Conservation (phyloP, 1,140 invertebrate genomes). For the Bombus sylvicola region DNA sequence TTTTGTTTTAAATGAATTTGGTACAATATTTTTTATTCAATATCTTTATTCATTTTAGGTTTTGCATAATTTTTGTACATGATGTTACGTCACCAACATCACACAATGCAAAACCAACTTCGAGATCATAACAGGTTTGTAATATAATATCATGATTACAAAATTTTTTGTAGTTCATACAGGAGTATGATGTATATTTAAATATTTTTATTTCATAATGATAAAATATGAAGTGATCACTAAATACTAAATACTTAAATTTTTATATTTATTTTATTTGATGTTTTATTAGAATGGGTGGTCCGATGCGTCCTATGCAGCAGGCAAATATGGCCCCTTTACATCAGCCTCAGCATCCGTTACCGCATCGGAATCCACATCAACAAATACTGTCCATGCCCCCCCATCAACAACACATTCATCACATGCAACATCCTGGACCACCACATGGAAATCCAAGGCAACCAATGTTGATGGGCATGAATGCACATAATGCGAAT, state of each 20-base stretch:
- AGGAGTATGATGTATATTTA: no score
- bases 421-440: slow-evolving; percentile 80
- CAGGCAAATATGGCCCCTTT: slow-evolving; percentile 80
- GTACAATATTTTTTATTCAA: neutral
- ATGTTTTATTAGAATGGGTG: slow-evolving; percentile 74
- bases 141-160: neutral
- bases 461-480: slow-evolving; percentile 79
- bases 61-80: slow-evolving; percentile 38
- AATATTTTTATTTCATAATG: no score
- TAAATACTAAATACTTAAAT: neutral
- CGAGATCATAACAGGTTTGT: slow-evolving; percentile 74
- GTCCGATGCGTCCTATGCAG: slow-evolving; percentile 81
- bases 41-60: slow-evolving; percentile 36
- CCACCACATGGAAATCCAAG: slow-evolving; percentile 76
- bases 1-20: slow-evolving; percentile 12
- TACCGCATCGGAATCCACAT: slow-evolving; percentile 78
- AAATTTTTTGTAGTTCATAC: neutral
- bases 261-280: slow-evolving; percentile 4
- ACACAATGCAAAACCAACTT: slow-evolving; percentile 75
- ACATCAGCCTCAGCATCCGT: slow-evolving; percentile 78
- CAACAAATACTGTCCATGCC: slow-evolving; percentile 80
- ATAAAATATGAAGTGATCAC: no score
- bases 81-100: slow-evolving; percentile 77
- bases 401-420: slow-evolving; percentile 77
- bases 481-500: slow-evolving; percentile 77